Conservation (phyloP, 1,140 invertebrate species). For the Lerema accius region DNA sequence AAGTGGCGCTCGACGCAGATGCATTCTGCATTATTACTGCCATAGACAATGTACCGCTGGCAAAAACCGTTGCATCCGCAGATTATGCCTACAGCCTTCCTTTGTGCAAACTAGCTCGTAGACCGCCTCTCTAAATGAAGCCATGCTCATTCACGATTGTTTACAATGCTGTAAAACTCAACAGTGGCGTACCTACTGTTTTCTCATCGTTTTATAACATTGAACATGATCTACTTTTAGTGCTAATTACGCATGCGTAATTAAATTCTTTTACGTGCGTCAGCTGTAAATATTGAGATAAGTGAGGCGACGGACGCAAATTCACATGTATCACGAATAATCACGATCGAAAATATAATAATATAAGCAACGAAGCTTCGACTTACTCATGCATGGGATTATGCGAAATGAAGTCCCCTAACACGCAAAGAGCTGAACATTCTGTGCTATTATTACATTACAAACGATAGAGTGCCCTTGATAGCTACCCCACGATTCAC, state of each 20-base stretch:
- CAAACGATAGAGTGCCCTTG: conserved; percentile 75
- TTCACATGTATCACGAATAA: neutral
- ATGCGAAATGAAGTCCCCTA: conserved; percentile 52
- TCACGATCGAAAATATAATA: conserved; percentile 6
- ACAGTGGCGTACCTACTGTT: conserved; percentile 29
- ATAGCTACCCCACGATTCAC: conserved; percentile 73
- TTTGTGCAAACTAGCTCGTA: conserved; percentile 38
- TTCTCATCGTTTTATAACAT: conserved; percentile 17
- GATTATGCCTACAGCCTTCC: conserved; percentile 36
- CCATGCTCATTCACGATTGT: conserved; percentile 38
- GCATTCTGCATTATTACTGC: conserved; percentile 52
- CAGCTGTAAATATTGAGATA: conserved; percentile 20
- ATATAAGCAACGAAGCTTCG: conserved; percentile 8
- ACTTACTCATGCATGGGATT: conserved; percentile 39
- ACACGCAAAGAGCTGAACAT: conserved; percentile 61
- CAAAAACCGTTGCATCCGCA: conserved; percentile 49
- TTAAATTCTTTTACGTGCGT: conserved; percentile 17
- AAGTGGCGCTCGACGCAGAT: conserved; percentile 63
- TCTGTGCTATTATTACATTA: conserved; percentile 79
- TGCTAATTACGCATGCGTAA: conserved; percentile 27
- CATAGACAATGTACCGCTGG: conserved; percentile 47
- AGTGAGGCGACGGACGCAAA: neutral
- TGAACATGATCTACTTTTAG: conserved; percentile 31
- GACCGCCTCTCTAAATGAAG: conserved; percentile 28
- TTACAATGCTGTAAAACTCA: conserved; percentile 42